These are phyloP conservation scores for Thunnus maccoyii DNA, from an alignment of 2,113 vertebrate species.

Conservation along the genomic window DNA sequence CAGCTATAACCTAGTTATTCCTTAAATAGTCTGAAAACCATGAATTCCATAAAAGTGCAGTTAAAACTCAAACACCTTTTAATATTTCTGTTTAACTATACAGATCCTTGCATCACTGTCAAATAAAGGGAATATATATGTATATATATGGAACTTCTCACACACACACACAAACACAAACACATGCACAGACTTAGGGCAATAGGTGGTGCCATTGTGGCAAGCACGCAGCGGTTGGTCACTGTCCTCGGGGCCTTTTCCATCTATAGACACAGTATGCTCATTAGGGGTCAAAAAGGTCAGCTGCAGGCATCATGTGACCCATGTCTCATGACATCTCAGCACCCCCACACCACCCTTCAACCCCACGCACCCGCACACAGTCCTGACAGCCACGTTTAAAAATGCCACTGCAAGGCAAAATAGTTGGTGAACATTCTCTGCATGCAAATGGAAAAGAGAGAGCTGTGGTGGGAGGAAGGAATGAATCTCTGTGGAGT, in stretches of 20 bases:
- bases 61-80: too few species aligned
- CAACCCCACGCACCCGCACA: slow-evolving; percentile 8
- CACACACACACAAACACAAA: neutral
- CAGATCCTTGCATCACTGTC: neutral
- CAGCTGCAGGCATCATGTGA: slow-evolving; percentile 60
- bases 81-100: neutral
- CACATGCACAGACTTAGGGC: slow-evolving; percentile 9
- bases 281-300: slow-evolving; percentile 59
- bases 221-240: slow-evolving; percentile 23
- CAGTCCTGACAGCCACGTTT: slow-evolving; percentile 17
- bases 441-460: slow-evolving; percentile 20
- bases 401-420: slow-evolving; percentile 20
- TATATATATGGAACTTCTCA: neutral
- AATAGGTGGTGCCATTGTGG: slow-evolving; percentile 16
- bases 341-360: slow-evolving; percentile 7
- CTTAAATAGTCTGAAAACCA: too few species aligned
- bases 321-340: slow-evolving; percentile 56
- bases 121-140: too few species aligned
- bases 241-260: slow-evolving; percentile 42
- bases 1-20: too few species aligned
- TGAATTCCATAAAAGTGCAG: too few species aligned
- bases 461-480: neutral
- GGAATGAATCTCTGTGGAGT: neutral
- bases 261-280: slow-evolving; percentile 52
- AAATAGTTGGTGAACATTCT: slow-evolving; percentile 27